These are phyloP conservation scores for Brachymystax lenok DNA, from an alignment of 2,797 vertebrate genomes.

Conservation along the genomic window DNA sequence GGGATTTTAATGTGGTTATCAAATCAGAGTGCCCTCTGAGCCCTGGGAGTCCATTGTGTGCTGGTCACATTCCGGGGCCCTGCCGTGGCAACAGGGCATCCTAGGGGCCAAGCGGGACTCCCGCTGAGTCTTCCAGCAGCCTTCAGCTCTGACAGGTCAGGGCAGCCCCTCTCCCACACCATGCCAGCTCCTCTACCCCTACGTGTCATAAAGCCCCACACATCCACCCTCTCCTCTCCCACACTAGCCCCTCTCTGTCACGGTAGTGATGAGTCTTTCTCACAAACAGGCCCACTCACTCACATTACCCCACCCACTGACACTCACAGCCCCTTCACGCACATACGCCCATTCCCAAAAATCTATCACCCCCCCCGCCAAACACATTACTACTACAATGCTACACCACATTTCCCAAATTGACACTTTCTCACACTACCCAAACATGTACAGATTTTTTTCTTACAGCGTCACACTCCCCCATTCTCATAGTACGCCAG, in stretches of 20 bases:
- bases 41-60: constrained; percentile 86
- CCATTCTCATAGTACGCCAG: background rate
- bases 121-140: constrained; percentile 79
- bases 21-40: constrained; percentile 91
- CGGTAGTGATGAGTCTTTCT: constrained; percentile 24
- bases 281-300: constrained; percentile 51
- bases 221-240: constrained; percentile 65
- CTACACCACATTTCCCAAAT: background rate
- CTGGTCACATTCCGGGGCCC: constrained; percentile 83
- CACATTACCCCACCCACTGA: constrained; percentile 57
- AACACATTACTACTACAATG: background rate
- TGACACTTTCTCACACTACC: background rate
- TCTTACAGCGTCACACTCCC: background rate
- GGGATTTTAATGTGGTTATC: constrained; percentile 98
- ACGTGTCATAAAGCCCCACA: constrained; percentile 68
- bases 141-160: constrained; percentile 76
- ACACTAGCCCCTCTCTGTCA: constrained; percentile 63
- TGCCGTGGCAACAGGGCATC: constrained; percentile 89
- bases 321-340: constrained; percentile 35
- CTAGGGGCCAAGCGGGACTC: constrained; percentile 75
- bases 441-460: background rate
- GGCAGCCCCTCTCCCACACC: constrained; percentile 54
- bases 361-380: background rate
- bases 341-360: background rate
- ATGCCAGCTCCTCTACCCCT: constrained; percentile 36